Base-by-base conservation (phyloP, 2,797 vertebrate species). In the Alosa sapidissima region DNA sequence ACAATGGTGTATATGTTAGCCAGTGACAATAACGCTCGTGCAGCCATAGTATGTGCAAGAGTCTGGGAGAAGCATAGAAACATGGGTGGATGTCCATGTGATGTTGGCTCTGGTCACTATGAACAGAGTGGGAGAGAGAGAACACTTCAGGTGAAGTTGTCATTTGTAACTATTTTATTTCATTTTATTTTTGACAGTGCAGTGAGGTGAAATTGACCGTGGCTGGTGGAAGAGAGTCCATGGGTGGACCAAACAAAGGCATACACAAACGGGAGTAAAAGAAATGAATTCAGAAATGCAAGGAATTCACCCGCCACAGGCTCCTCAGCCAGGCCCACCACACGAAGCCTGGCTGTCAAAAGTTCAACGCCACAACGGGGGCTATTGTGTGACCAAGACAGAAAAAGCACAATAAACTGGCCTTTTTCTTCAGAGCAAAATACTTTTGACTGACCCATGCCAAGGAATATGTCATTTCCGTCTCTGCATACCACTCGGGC, bases 341-440 rank as follows among this genome's bases (percentile, higher is more conserved):
- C 91, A 89, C 91, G 84, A 78, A 82, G 91, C 92, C 93, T 91
- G 93, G 89, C 94, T 90, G 93, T 94, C 93, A 94, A 94, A 94
- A 95, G 94, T 94, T 95, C 95, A 95, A 83, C 83, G 68, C 88
- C 89, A 94, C 93, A 94, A 95, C 87, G 90, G 90, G 91, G 83
- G 89, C 88, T 94, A 92, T 95, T 96, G 95, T 95, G 91, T 90
- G 14, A 65, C 60, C 55, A 82, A 85, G 62, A 84, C 55, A 68
- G 88, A 85, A 85, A 85, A n/a, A 85, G 89, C 91, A 89, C 90
- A 93, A 93, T 93, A 91, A 91, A 85, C 89, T 86, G 86, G 91
- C 92, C 91, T 86, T 89, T 86, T 89, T 91, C 91, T 87, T 93
- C 88, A 84, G 88, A 93, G 89, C 85, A 13, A 84, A 88, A 87